These are phyloP conservation scores for Diorhabda elongata DNA, from an alignment of 1,140 invertebrate species.

Conservation along the genomic window DNA sequence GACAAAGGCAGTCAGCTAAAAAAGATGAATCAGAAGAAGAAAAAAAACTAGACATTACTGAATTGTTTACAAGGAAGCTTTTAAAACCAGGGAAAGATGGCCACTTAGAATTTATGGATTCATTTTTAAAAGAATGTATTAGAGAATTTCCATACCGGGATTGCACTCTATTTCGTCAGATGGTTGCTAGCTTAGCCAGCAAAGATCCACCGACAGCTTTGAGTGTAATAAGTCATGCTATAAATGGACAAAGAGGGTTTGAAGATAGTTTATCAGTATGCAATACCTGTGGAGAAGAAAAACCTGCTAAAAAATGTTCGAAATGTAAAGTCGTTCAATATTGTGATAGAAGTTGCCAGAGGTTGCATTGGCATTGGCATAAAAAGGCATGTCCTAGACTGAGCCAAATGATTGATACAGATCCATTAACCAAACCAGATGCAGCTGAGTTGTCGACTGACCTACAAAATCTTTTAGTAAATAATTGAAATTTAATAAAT, in stretches of 20 bases:
- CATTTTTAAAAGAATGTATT: constrained; percentile 77
- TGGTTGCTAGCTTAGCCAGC: constrained; percentile 66
- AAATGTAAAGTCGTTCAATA: constrained; percentile 92
- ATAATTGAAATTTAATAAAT: constrained; percentile 6
- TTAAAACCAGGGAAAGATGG: constrained; percentile 71
- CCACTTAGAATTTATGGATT: constrained; percentile 75
- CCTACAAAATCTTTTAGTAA: constrained; percentile 25
- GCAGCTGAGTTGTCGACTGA: constrained; percentile 23
- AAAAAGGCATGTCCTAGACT: constrained; percentile 78
- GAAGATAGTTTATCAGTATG: constrained; percentile 71
- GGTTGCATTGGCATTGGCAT: constrained; percentile 93
- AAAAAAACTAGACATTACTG: constrained; percentile 64
- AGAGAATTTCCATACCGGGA: constrained; percentile 84
- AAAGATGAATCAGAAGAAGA: constrained; percentile 52
- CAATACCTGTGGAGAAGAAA: constrained; percentile 83
- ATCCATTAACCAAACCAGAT: constrained; percentile 10
- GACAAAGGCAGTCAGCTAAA: constrained; percentile 47
- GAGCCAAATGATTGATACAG: constrained; percentile 31
- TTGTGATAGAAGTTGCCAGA: constrained; percentile 90
- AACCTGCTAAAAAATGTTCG: constrained; percentile 89
- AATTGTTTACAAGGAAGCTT: constrained; percentile 69
- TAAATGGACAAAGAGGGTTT: constrained; percentile 84
- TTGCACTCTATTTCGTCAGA: constrained; percentile 81
- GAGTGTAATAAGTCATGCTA: constrained; percentile 73
- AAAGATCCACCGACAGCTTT: constrained; percentile 65